Evolutionary conservation across 2,888 invertebrate species (phyloP).

Genomic region (Acholoe squamosa): DNA sequence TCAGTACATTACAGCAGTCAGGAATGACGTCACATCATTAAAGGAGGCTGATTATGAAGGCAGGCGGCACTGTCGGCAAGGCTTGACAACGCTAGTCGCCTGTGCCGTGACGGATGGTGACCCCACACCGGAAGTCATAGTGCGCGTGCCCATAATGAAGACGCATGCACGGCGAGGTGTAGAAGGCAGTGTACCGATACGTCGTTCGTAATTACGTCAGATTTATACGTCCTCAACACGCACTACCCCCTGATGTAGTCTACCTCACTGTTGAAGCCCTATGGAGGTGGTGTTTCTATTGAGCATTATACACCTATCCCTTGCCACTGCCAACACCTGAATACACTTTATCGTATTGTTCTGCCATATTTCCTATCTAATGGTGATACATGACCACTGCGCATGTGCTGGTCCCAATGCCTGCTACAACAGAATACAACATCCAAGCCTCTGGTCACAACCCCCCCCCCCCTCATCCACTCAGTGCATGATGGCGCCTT

Average conservation of each 20-base stretch:
- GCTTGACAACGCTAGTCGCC: neutral
- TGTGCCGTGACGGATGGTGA: constrained; percentile 28
- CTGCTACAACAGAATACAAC: too few species aligned
- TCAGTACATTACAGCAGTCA: too few species aligned
- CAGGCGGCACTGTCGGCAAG: neutral
- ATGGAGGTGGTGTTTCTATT: too few species aligned
- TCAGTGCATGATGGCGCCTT: too few species aligned
- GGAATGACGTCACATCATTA: too few species aligned
- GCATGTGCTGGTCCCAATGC: too few species aligned
- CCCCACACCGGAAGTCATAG: neutral
- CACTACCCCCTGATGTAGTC: neutral
- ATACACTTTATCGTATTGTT: constrained; percentile 18
- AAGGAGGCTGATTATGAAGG: neutral
- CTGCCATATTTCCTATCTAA: neutral
- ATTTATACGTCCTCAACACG: neutral
- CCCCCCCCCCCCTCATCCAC: too few species aligned
- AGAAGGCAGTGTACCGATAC: constrained; percentile 29
- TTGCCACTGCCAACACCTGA: too few species aligned
- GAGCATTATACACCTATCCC: too few species aligned
- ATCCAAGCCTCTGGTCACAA: too few species aligned
- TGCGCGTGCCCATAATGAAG: constrained; percentile 20
- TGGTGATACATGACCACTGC: neutral
- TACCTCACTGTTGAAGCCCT: too few species aligned
- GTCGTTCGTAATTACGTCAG: constrained; percentile 32
- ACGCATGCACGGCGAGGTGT: neutral